phyloP scores from a whole-genome alignment of 2,888 invertebrate species.

The Sialis lutaria region DNA sequence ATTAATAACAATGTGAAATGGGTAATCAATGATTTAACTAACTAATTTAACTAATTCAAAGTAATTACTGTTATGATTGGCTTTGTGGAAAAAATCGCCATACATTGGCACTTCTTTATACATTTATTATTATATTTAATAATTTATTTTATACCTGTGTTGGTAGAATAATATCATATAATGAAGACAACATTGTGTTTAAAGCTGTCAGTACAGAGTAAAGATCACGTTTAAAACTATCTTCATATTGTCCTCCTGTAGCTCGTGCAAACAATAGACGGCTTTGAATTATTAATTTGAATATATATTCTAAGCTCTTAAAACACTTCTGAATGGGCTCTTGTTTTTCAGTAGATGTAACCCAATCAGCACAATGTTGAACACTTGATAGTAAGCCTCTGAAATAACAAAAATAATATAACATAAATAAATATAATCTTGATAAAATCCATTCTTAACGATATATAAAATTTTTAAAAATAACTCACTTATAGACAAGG shows the following conservation, averaged over 20 bases:
- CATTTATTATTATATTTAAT: background rate
- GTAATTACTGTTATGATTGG: no score
- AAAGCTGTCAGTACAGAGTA: slow-evolving; percentile 64
- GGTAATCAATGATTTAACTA: background rate
- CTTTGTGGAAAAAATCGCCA: no score
- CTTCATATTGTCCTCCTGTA: slow-evolving; percentile 77
- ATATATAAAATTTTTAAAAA: slow-evolving; percentile 1
- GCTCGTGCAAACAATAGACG: slow-evolving; percentile 67
- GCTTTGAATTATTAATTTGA: slow-evolving; percentile 83
- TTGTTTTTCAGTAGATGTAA: slow-evolving; percentile 69
- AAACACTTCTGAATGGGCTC: slow-evolving; percentile 84
- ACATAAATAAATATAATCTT: background rate
- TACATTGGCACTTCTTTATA: no score
- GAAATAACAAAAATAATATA: background rate
- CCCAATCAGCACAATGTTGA: slow-evolving; percentile 77
- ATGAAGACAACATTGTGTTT: slow-evolving; percentile 55
- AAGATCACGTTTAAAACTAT: slow-evolving; percentile 67
- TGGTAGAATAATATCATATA: slow-evolving; percentile 55
- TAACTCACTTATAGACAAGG: slow-evolving; percentile 71
- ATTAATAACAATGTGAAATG: background rate
- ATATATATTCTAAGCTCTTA: slow-evolving; percentile 78
- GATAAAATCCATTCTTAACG: background rate
- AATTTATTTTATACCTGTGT: slow-evolving; percentile 39
- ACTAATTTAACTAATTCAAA: no score
- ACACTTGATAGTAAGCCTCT: slow-evolving; percentile 77